Conservation (phyloP, 2,113 vertebrate species). For the Heptranchias perlo region DNA sequence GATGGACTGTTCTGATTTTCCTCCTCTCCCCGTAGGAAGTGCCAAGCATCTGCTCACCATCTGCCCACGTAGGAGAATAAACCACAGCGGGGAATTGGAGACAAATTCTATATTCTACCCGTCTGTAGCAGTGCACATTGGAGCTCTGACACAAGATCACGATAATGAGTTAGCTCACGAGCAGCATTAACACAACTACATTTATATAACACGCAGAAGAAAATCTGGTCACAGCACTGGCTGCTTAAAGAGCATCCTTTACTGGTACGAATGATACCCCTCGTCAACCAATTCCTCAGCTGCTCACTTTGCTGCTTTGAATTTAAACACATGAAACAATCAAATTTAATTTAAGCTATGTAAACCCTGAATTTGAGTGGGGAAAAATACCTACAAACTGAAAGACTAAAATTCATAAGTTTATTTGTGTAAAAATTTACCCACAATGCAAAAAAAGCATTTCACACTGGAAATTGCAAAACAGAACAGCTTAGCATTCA, state of each 20-base stretch:
- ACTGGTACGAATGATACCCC: not conserved
- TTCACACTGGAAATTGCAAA: too few relatives aligned
- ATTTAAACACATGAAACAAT: not conserved
- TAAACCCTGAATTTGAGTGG: not conserved
- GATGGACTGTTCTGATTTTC: not conserved
- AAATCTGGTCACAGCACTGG: not conserved
- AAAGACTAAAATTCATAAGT: not conserved
- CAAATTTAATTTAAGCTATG: not conserved
- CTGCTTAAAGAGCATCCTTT: not conserved
- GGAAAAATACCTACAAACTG: not conserved
- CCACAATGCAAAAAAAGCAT: not conserved
- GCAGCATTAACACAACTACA: not conserved
- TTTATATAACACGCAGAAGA: not conserved
- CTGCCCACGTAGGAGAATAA: not conserved
- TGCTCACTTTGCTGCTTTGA: not conserved
- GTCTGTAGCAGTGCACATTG: not conserved
- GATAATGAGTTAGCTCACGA: not conserved
- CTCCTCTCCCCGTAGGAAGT: not conserved
- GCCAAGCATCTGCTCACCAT: not conserved
- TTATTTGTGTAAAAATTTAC: not conserved
- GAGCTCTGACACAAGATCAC: not conserved
- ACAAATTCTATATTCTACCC: not conserved
- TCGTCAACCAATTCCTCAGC: not conserved
- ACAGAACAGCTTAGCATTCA: not conserved
- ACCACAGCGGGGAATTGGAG: not conserved